These are phyloP conservation scores for Amphipyra tragopoginis DNA, from an alignment of 2,888 invertebrate species.

Conservation along the genomic window DNA sequence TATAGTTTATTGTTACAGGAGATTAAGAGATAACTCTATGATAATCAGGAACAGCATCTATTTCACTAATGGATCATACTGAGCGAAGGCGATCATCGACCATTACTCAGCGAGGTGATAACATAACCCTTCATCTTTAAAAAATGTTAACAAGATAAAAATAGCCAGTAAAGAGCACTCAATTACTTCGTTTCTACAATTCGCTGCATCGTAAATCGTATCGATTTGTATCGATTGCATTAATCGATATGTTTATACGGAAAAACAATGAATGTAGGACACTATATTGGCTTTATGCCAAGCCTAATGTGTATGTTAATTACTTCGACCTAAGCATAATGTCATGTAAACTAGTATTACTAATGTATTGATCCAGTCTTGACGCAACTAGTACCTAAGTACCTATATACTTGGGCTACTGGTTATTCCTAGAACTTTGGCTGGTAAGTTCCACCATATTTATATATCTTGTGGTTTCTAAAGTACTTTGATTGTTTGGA, in stretches of 20 bases:
- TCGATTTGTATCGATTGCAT: conserved; percentile 45
- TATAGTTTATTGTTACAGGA: too few species aligned
- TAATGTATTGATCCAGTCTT: conserved; percentile 59
- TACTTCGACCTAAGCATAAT: conserved; percentile 45
- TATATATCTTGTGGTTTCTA: too few species aligned
- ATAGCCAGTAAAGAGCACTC: not conserved
- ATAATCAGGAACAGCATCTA: too few species aligned
- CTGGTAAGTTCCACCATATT: too few species aligned
- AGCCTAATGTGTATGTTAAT: conserved; percentile 51
- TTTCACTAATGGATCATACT: too few species aligned
- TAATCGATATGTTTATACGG: conserved; percentile 52
- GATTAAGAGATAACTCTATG: too few species aligned
- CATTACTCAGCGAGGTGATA: too few species aligned
- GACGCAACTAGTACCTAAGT: conserved; percentile 34
- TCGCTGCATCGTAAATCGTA: conserved; percentile 32
- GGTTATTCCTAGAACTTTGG: too few species aligned
- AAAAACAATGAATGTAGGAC: conserved; percentile 55
- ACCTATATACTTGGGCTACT: not conserved
- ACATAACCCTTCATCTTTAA: too few species aligned
- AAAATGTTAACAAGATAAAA: too few species aligned
- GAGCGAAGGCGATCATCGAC: too few species aligned
- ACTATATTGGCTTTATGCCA: conserved; percentile 50
- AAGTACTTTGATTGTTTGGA: too few species aligned
- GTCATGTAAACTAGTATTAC: conserved; percentile 58
- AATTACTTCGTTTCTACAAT: conserved; percentile 14